phyloP scores from a whole-genome alignment of 2,888 invertebrate genomes.

The Hoplodrina blanda region DNA sequence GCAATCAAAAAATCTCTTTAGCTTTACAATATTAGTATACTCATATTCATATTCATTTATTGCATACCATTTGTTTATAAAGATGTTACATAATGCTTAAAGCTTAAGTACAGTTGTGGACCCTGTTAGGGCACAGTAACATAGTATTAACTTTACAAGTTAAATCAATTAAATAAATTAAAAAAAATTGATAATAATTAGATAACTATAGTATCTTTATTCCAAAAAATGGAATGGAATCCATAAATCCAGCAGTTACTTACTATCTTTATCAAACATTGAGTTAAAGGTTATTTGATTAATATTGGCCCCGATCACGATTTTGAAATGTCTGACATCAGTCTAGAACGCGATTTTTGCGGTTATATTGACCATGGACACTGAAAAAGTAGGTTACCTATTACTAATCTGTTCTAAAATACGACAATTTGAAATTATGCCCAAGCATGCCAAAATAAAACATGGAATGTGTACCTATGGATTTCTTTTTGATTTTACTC shows the following conservation, averaged over 20 bases:
- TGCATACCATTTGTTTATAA: no score
- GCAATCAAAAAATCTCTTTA: no score
- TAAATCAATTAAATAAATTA: no score
- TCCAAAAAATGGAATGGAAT: not conserved
- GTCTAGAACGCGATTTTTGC: slow-evolving; percentile 71
- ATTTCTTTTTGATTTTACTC: not conserved
- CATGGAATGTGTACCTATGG: not conserved
- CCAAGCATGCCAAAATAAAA: slow-evolving; percentile 11
- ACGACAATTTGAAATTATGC: not conserved
- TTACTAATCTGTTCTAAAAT: slow-evolving; percentile 36
- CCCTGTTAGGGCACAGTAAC: no score
- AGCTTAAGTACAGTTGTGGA: no score
- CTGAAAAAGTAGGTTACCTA: slow-evolving; percentile 68
- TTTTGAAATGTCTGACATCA: slow-evolving; percentile 68
- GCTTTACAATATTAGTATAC: no score
- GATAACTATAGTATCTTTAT: no score
- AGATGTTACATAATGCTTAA: no score
- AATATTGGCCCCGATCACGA: slow-evolving; percentile 63
- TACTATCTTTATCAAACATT: slow-evolving; percentile 1
- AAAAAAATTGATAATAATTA: no score
- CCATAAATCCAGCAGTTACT: not conserved
- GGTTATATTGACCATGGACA: slow-evolving; percentile 76
- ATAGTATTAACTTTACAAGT: no score
- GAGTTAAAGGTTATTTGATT: slow-evolving; percentile 9
- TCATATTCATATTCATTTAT: no score